A percentile compares a stretch with the other conserved stretches of the same genome.
Conservation (phyloP, 1,140 invertebrate genomes). For the Pogonomyrmex barbatus region DNA sequence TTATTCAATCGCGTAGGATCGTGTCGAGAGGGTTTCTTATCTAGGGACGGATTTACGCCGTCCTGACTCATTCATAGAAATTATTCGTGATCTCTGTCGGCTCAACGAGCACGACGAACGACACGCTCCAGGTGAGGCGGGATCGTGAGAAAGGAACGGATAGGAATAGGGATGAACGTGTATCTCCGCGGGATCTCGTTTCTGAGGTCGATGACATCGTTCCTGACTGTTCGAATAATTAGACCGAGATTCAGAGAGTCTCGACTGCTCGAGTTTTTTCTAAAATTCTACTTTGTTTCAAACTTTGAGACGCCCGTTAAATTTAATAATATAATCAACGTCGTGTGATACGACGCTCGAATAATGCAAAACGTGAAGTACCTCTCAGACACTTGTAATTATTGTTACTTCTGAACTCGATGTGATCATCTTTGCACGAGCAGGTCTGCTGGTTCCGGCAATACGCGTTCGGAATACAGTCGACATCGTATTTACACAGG, state of each 20-base stretch:
- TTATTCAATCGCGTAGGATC: slow-evolving; percentile 1
- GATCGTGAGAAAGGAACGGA: slow-evolving; percentile 73
- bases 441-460: slow-evolving; percentile 76
- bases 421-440: slow-evolving; percentile 74
- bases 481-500: slow-evolving; percentile 75
- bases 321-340: neutral
- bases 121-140: slow-evolving; percentile 74
- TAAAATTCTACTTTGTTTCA: neutral
- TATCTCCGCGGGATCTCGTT: slow-evolving; percentile 62
- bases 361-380: slow-evolving; percentile 54
- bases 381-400: slow-evolving; percentile 76
- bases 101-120: slow-evolving; percentile 70
- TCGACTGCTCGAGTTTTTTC: neutral
- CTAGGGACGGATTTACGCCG: slow-evolving; percentile 25
- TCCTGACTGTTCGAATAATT: slow-evolving; percentile 47
- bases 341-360: neutral
- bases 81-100: slow-evolving; percentile 63
- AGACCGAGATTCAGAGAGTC: slow-evolving; percentile 23
- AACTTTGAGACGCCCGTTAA: neutral
- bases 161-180: slow-evolving; percentile 61
- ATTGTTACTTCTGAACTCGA: slow-evolving; percentile 75
- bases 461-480: slow-evolving; percentile 78
- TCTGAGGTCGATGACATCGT: slow-evolving; percentile 69
- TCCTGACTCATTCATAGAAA: slow-evolving; percentile 46
- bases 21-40: neutral